These are phyloP conservation scores for Frieseomelitta varia DNA, from an alignment of 1,140 invertebrate genomes.

Conservation along the genomic window DNA sequence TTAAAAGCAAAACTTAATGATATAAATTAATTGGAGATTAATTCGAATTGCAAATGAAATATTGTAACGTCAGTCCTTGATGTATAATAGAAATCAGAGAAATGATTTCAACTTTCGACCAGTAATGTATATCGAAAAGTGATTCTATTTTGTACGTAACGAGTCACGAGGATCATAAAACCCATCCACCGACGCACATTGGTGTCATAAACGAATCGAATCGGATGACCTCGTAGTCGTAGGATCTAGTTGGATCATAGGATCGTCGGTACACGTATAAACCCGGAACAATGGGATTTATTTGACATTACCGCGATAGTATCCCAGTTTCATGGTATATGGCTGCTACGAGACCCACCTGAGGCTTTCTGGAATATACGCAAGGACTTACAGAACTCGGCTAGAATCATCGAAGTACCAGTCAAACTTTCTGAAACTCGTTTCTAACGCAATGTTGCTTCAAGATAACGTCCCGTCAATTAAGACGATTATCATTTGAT, in stretches of 20 bases:
- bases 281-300: constrained; percentile 5
- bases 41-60: too few relatives aligned
- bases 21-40: too few relatives aligned
- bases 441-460: neutral
- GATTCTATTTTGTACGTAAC: neutral
- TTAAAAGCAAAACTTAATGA: too few relatives aligned
- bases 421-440: neutral
- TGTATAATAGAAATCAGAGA: too few relatives aligned
- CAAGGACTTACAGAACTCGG: neutral
- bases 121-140: neutral
- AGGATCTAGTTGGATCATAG: neutral
- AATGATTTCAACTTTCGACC: too few relatives aligned
- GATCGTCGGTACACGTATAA: neutral
- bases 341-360: neutral
- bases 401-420: neutral
- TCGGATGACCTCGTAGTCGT: neutral
- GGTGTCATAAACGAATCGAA: neutral
- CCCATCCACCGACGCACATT: neutral
- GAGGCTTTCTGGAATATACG: neutral
- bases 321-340: neutral
- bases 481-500: too few relatives aligned
- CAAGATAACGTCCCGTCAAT: too few relatives aligned
- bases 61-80: too few relatives aligned
- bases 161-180: neutral
- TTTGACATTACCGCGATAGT: neutral